Conservation (phyloP, 1,140 invertebrate species). For the Drosophila repleta region DNA sequence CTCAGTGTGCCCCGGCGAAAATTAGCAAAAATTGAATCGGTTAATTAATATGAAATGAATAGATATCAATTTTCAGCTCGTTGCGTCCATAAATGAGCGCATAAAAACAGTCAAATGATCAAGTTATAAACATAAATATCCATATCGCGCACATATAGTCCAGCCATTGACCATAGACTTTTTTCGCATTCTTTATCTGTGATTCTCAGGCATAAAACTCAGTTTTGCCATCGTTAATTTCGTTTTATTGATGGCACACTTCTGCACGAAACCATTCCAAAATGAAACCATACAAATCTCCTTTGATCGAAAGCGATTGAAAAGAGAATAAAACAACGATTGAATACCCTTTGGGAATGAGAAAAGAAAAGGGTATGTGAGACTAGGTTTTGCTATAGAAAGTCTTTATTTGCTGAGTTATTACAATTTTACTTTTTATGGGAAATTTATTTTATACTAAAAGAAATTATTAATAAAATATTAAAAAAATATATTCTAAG, state of each 20-base stretch:
- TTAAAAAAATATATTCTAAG: too few species aligned
- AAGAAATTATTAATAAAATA: too few species aligned
- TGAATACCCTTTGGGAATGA: conserved; percentile 15
- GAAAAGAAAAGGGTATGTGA: not conserved
- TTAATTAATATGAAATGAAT: conserved; percentile 59
- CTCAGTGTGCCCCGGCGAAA: conserved; percentile 37
- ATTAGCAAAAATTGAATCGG: conserved; percentile 40
- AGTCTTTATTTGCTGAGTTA: too few species aligned
- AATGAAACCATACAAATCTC: conserved; percentile 30
- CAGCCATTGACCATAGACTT: not conserved
- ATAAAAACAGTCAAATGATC: conserved; percentile 42
- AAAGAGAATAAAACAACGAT: not conserved
- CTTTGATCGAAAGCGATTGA: conserved; percentile 7
- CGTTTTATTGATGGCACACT: conserved; percentile 42
- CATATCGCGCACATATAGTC: conserved; percentile 31
- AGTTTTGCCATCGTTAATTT: conserved; percentile 45
- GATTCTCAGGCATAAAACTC: conserved; percentile 23
- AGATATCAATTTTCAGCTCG: conserved; percentile 46
- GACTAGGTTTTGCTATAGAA: too few species aligned
- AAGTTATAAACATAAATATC: conserved; percentile 53
- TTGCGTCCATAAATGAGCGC: conserved; percentile 35
- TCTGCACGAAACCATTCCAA: conserved; percentile 33
- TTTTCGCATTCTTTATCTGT: conserved; percentile 12
- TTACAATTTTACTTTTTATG: too few species aligned
- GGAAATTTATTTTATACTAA: too few species aligned